Percentiles rank a stretch among this genome's conserved stretches.
Conservation (phyloP, 2,797 vertebrate genomes). For the Coracias cyanogaster region DNA sequence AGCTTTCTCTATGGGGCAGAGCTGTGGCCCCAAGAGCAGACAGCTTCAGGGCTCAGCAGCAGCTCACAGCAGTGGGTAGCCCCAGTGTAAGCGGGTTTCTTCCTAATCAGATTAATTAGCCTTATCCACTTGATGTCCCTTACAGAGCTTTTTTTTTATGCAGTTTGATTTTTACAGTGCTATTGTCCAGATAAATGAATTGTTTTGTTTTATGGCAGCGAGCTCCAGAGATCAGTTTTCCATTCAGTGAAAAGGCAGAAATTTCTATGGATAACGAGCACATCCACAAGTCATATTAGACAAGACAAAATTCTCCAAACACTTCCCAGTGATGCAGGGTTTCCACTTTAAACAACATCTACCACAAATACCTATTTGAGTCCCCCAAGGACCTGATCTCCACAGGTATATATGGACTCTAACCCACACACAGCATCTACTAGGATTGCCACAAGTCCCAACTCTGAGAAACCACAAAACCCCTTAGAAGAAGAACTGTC, state of each 20-base stretch:
- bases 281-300: neutral
- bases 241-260: constrained; percentile 41
- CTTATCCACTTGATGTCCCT: constrained; percentile 27
- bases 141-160: neutral
- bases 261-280: constrained; percentile 23
- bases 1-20: neutral
- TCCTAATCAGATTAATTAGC: constrained; percentile 29
- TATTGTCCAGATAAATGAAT: constrained; percentile 55
- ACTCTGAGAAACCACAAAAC: neutral
- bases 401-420: neutral
- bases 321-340: neutral
- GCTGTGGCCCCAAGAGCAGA: neutral
- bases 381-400: neutral
- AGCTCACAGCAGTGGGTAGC: constrained; percentile 21
- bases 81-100: neutral
- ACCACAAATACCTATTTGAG: neutral
- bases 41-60: neutral
- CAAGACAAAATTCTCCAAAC: neutral
- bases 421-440: neutral
- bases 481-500: neutral
- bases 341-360: constrained; percentile 26
- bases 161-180: constrained; percentile 43
- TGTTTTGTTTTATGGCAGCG: constrained; percentile 37
- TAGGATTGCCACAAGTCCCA: neutral
- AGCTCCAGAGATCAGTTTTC: constrained; percentile 44